Conservation (phyloP, 2,888 invertebrate genomes). For the Monochamus alternatus region DNA sequence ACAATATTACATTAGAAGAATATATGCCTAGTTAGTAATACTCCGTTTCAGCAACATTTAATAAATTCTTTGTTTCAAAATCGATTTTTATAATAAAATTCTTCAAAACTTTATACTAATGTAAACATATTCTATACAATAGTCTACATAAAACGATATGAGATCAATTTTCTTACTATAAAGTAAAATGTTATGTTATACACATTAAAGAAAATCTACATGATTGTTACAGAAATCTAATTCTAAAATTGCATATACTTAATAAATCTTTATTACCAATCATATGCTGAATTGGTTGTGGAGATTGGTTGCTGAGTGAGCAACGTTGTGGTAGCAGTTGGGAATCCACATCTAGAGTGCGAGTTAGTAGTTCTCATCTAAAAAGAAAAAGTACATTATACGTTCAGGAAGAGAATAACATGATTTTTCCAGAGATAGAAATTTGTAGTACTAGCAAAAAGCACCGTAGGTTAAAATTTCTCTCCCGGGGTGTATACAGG, state of each 20-base stretch:
- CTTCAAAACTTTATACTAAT: conserved; percentile 4
- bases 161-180: conserved; percentile 33
- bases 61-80: background rate
- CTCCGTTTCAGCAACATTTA: conserved; percentile 17
- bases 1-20: background rate
- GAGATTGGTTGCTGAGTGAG: conserved; percentile 66
- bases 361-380: conserved; percentile 56
- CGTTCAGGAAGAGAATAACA: too few species aligned
- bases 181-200: background rate
- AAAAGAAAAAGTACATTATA: conserved; percentile 31
- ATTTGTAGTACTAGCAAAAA: too few species aligned
- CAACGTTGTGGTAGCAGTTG: conserved; percentile 62
- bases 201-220: background rate
- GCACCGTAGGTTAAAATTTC: too few species aligned
- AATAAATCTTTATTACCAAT: conserved; percentile 62
- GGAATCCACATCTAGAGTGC: conserved; percentile 56
- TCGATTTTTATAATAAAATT: background rate
- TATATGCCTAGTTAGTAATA: background rate
- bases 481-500: too few species aligned
- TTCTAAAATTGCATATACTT: background rate
- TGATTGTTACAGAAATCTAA: background rate
- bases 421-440: too few species aligned
- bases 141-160: conserved; percentile 49
- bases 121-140: conserved; percentile 37
- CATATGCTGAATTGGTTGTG: conserved; percentile 62